A percentile compares a stretch with the other conserved stretches of the same genome.
Conservation (phyloP, 2,888 invertebrate species). For the Phengaris alcon region DNA sequence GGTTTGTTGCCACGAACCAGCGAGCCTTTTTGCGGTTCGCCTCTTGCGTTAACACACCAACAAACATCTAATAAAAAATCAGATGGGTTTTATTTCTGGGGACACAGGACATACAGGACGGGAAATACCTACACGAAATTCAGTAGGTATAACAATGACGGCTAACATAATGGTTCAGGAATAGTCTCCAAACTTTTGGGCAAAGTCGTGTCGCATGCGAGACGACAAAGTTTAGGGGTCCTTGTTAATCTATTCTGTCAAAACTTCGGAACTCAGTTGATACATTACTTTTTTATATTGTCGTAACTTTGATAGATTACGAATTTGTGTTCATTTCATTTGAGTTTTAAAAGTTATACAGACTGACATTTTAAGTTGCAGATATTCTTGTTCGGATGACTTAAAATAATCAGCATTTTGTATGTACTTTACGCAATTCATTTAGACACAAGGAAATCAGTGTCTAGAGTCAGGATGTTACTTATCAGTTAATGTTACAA, state of each 20-base stretch:
- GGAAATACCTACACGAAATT: not conserved
- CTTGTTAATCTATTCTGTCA: not conserved
- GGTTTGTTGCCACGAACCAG: constrained; percentile 87
- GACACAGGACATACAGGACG: not conserved
- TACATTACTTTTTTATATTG: not conserved
- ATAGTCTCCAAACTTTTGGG: not conserved
- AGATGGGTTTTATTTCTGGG: not conserved
- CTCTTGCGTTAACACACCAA: constrained; percentile 91
- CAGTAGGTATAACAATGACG: not conserved
- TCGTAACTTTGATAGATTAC: constrained; percentile 1
- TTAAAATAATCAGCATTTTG: too few species aligned
- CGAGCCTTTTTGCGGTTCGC: constrained; percentile 89
- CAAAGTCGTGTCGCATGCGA: constrained; percentile 14
- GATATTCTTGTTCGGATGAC: too few species aligned
- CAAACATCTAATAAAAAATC: constrained; percentile 82
- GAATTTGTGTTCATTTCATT: not conserved
- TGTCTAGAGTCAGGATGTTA: too few species aligned
- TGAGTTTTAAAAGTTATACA: not conserved
- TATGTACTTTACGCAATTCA: too few species aligned
- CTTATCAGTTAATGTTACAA: too few species aligned
- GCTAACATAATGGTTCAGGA: not conserved
- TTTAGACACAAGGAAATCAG: too few species aligned
- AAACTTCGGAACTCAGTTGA: constrained; percentile 1
- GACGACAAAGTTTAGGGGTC: not conserved
- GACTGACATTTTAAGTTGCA: not conserved